phyloP scores from a whole-genome alignment of 2,113 vertebrate genomes.

The Mus musculus region DNA sequence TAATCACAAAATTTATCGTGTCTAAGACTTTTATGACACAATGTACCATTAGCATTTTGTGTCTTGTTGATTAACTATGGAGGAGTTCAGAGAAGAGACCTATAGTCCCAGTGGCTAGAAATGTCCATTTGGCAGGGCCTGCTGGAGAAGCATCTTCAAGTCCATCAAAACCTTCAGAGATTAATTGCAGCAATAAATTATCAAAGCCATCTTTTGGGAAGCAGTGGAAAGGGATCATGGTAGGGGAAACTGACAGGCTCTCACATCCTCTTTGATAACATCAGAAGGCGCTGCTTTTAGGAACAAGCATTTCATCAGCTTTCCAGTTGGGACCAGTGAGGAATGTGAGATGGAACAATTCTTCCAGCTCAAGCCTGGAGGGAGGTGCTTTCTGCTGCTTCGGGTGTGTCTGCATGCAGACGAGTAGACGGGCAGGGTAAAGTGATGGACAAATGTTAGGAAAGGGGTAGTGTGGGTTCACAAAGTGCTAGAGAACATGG shows the following conservation, averaged over 20 bases:
- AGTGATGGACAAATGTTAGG: background rate
- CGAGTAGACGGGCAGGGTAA: background rate
- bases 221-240: background rate
- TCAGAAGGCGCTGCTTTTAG: background rate
- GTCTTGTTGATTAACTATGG: slow-evolving; percentile 5
- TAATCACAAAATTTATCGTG: background rate
- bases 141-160: background rate
- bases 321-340: background rate
- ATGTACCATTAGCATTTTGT: background rate
- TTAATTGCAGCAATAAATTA: slow-evolving; percentile 11
- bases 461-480: background rate
- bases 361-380: background rate
- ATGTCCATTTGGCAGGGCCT: slow-evolving; percentile 3
- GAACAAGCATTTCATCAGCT: fast-evolving
- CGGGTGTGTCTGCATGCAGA: background rate
- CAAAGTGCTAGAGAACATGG: background rate
- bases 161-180: slow-evolving; percentile 28
- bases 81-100: background rate
- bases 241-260: background rate
- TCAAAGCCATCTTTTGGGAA: background rate
- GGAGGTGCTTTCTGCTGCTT: background rate
- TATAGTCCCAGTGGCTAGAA: background rate
- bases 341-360: background rate
- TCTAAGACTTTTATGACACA: background rate
- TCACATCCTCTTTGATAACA: background rate